Base-by-base conservation (phyloP, 2,113 vertebrate genomes). In the Steatornis caripensis region DNA sequence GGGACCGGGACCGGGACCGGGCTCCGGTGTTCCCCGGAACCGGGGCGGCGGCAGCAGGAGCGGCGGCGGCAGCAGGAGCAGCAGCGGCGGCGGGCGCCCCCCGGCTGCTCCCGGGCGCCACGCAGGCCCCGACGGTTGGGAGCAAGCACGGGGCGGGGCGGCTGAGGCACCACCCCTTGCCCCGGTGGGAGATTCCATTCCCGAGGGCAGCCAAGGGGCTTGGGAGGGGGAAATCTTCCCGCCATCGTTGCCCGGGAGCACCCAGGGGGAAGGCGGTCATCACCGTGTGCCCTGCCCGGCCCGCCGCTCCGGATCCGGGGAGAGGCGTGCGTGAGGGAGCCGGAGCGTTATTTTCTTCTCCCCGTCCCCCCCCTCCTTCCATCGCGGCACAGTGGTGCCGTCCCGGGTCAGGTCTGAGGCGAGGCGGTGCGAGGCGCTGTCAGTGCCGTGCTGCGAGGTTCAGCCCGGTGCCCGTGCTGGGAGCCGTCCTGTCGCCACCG, bases 281-380 rank as follows among this genome's bases (percentile, higher is more conserved):
- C 1, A 6, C 1, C 2, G 1, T 1, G 0, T 0, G 2, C 0
- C 1, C 0, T 4, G 2, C 8, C 10, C 9, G 6, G 3, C 3
- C 9, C 5, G 2, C 5, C 2, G 4, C 22, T 20, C 4, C 41
- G 26, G 6, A 46, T 32, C 24, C 7, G 19, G 4, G 48, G 3
- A 15, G 22, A 16, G 20, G 8, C 11, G 41, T 24, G 30, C 11
- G 18, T 6, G 32, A n/a, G 6, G 21, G 8, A 2, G 3, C 15
- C 7, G 18, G 12, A 36, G 12, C 1, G 14, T 10, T 8, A 27
- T 2, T 17, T 55, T 10, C 5, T 22, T 36, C 9, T 10, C 12
- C 6, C 1, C 8, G 14, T 10, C 11, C 9, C 5, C 4, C 5
- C 24, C 53, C 34, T 24, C 39, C 1, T 36, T 11, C 11, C 29